phyloP scores from a whole-genome alignment of 2,888 invertebrate species.

The Drosophila monieri region DNA sequence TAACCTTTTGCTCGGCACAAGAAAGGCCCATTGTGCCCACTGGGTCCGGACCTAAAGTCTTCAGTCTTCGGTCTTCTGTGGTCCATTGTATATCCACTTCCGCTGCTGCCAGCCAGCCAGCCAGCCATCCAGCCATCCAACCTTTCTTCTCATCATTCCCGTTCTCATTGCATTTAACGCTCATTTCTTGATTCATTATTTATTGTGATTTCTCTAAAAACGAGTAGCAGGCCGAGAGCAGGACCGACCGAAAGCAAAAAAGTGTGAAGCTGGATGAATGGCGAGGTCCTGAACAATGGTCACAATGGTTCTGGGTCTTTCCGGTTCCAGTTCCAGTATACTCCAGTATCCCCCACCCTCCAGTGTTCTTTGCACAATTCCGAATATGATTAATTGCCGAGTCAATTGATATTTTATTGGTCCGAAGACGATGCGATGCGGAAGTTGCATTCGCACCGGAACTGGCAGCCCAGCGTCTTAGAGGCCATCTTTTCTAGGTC shows the following conservation, averaged over 20 bases:
- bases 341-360: constrained; percentile 29
- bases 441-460: constrained; percentile 73
- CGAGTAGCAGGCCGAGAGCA: constrained; percentile 48
- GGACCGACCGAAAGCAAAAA: constrained; percentile 53
- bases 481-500: constrained; percentile 27
- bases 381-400: constrained; percentile 82
- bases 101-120: constrained; percentile 53
- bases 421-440: constrained; percentile 57
- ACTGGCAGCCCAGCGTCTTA: constrained; percentile 44
- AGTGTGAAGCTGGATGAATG: constrained; percentile 69
- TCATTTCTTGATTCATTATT: constrained; percentile 81
- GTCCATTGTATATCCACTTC: constrained; percentile 70
- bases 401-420: constrained; percentile 83
- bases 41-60: constrained; percentile 10
- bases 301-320: constrained; percentile 61
- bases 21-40: constrained; percentile 41
- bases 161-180: constrained; percentile 76
- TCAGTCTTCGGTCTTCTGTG: constrained; percentile 44
- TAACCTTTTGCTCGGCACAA: constrained; percentile 54
- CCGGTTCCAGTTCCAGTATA: constrained; percentile 51
- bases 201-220: constrained; percentile 78
- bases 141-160: constrained; percentile 52
- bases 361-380: constrained; percentile 62
- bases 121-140: neutral
- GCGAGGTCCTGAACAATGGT: constrained; percentile 60